Conservation (phyloP, 1,140 invertebrate genomes). For the Wasmannia auropunctata region DNA sequence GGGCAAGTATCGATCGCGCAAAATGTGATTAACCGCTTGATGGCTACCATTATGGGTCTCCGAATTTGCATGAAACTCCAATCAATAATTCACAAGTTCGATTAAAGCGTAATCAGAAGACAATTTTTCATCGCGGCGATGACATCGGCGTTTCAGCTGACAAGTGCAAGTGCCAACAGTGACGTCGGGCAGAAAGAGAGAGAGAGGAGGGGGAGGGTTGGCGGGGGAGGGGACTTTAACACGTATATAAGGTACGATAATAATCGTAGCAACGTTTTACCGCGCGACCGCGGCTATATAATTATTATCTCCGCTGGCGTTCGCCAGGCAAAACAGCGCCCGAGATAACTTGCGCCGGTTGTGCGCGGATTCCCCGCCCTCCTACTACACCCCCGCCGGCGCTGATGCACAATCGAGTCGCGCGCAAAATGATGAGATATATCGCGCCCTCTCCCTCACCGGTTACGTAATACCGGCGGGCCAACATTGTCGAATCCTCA, state of each 20-base stretch:
- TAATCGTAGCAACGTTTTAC: slow-evolving; percentile 46
- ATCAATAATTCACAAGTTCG: slow-evolving; percentile 59
- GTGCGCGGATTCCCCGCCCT: no score
- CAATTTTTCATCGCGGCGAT: slow-evolving; percentile 49
- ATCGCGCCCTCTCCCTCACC: not conserved
- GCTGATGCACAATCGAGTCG: not conserved
- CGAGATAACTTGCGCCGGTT: slow-evolving; percentile 7
- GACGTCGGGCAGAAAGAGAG: no score
- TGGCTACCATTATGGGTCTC: slow-evolving; percentile 54
- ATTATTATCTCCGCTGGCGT: slow-evolving; percentile 15
- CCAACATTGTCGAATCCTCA: slow-evolving; percentile 66
- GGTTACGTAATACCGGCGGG: slow-evolving; percentile 40
- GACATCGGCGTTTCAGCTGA: slow-evolving; percentile 40
- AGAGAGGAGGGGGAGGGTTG: no score
- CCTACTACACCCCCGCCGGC: no score
- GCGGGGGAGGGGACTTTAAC: no score
- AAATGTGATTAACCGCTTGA: slow-evolving; percentile 60
- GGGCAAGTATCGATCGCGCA: slow-evolving; percentile 49
- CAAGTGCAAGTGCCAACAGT: not conserved
- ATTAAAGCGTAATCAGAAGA: slow-evolving; percentile 59
- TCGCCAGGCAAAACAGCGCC: slow-evolving; percentile 3
- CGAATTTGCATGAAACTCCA: slow-evolving; percentile 60
- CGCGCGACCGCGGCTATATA: not conserved
- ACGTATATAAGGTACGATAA: slow-evolving; percentile 20
- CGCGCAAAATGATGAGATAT: slow-evolving; percentile 36